A percentile compares a stretch with the other conserved stretches of the same genome.
Conservation (phyloP, 2,113 vertebrate genomes). For the Motacilla tschutschensis region DNA sequence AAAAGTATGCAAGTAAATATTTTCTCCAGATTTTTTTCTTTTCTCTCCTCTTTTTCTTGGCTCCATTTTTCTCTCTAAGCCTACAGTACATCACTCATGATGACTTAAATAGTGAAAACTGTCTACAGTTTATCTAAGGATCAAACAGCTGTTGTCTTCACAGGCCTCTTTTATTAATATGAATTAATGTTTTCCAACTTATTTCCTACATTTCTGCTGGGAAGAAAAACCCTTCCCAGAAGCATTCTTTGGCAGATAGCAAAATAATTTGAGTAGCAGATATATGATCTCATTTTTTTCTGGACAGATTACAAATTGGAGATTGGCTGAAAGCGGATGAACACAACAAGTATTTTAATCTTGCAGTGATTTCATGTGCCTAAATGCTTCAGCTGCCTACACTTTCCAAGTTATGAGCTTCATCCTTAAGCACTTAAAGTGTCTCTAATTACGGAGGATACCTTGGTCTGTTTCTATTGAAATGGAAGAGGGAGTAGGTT, state of each 20-base stretch:
- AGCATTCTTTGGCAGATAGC: conserved; percentile 64
- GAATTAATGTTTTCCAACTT: conserved; percentile 63
- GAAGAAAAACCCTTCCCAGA: conserved; percentile 57
- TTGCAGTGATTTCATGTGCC: conserved; percentile 52
- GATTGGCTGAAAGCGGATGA: conserved; percentile 46
- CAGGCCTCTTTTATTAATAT: conserved; percentile 63
- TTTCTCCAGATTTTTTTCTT: conserved; percentile 37
- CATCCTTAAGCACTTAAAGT: conserved; percentile 11
- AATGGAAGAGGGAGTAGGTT: conserved; percentile 28
- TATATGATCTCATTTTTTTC: conserved; percentile 67
- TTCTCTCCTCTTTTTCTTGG: conserved; percentile 49
- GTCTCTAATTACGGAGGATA: not conserved
- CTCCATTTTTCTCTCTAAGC: conserved; percentile 17
- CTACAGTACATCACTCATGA: conserved; percentile 32
- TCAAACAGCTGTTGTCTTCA: conserved; percentile 63
- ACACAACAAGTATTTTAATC: conserved; percentile 56
- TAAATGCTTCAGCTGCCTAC: conserved; percentile 40
- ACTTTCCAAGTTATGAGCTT: conserved; percentile 44
- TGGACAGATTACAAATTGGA: conserved; percentile 62
- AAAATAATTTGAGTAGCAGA: conserved; percentile 70
- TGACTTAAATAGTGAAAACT: conserved; percentile 61
- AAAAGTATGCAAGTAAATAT: conserved; percentile 58
- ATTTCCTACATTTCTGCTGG: conserved; percentile 63
- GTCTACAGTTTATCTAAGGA: conserved; percentile 63
- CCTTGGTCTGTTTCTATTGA: not conserved